Evolutionary conservation across 2,888 invertebrate genomes (phyloP).

Genomic region (Meiosimyza platycephala): DNA sequence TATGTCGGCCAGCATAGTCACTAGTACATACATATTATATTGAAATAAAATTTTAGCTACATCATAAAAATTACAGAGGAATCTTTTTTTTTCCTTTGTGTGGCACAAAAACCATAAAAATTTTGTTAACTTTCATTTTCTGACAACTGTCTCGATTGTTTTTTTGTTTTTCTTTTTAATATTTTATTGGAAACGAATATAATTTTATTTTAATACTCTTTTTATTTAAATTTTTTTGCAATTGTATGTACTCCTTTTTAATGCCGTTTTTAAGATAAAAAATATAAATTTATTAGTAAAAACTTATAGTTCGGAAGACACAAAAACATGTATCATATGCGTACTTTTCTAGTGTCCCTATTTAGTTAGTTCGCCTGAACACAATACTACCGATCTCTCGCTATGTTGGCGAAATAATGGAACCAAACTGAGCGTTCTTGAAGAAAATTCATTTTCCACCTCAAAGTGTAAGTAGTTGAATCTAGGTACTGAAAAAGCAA

Average conservation of each 20-base stretch:
- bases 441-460: too few species aligned
- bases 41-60: slow-evolving; percentile 57
- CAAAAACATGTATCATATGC: too few species aligned
- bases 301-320: too few species aligned
- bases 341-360: too few species aligned
- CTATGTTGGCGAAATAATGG: too few species aligned
- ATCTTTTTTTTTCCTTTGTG: slow-evolving; percentile 39
- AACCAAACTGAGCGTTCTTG: too few species aligned
- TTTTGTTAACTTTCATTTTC: slow-evolving; percentile 61
- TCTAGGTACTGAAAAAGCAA: too few species aligned
- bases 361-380: too few species aligned
- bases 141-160: slow-evolving; percentile 36
- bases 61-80: slow-evolving; percentile 56
- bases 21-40: slow-evolving; percentile 45
- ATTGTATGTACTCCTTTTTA: neutral
- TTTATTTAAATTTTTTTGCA: neutral
- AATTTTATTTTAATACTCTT: slow-evolving; percentile 21
- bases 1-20: neutral
- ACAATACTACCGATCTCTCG: too few species aligned
- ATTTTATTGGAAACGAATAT: slow-evolving; percentile 16
- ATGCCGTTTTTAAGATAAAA: neutral
- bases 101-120: slow-evolving; percentile 50
- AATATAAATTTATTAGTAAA: too few species aligned
- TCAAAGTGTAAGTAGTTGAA: too few species aligned
- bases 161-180: slow-evolving; percentile 19